Base-by-base conservation (phyloP, 37 sponge, comb jelly and placozoan species). In the Spongilla lacustris region DNA sequence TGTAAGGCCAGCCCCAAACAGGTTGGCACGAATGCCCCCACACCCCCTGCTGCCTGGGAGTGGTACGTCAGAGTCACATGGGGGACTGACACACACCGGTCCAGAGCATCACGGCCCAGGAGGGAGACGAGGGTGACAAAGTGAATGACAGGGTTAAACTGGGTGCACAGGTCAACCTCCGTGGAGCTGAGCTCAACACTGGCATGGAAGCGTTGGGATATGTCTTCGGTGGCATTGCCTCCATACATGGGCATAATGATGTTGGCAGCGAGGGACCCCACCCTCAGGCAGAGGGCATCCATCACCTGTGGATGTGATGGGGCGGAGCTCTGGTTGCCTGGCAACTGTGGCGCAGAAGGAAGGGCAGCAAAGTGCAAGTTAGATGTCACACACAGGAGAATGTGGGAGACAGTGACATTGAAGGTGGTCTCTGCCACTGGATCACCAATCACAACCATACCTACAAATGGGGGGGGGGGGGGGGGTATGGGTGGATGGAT, bases 401-500 rank as follows among this genome's bases (percentile, higher is more conserved):
- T 58, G 2, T 58, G 71, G 35, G 69, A 10, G 6, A 82, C 0
- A 4, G 28, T 23, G 21, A 90, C 66, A 27, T 67, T 68, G 24
- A 90, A 72, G 12, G 13, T 21, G 36, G 94, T 90, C 48, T 84
- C 83, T 0, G 94, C 94, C 14, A 77, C 74, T 30, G 88, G 89
- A 69, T 94, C 94, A 23, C 94, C 94, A 69, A 90, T 38, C 8
- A 90, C 88, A 4, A 87, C 84, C 88, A 87, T 87, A 41, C 92
- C 92, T 91, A 83, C 0, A 66, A 27, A 25, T 17, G 66, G 19
- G 67, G 0, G 66, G 24, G 23, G 22, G 29, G 41, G 22, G 31
- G 23, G 31, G 4, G 50, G 10, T 4, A 41, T 8, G 58, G 58
- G 21, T 19, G 58, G 31, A 12, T 13, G 32, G 75, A 10, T 35